Evolutionary conservation across 2,797 vertebrate species (phyloP).

Genomic region (Oophaga sylvatica): DNA sequence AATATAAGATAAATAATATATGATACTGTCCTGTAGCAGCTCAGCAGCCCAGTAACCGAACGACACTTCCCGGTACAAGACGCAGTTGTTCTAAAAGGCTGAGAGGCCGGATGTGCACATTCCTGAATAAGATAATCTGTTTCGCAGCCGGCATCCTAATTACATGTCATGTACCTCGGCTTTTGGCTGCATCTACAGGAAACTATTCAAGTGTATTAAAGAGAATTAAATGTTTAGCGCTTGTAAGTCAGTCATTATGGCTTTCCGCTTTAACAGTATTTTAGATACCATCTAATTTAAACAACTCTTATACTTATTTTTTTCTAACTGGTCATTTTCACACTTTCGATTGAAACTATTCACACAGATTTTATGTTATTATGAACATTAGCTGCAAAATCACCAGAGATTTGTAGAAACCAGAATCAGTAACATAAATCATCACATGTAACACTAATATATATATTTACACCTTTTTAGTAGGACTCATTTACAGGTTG

Average conservation of each 20-base stretch:
- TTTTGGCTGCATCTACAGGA: conserved; percentile 49
- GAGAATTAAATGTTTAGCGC: conserved; percentile 18
- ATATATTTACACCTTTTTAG: too few species aligned
- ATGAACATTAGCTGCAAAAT: background rate
- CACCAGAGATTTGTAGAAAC: background rate
- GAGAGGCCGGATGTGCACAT: conserved; percentile 12
- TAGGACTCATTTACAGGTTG: too few species aligned
- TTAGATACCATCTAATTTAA: background rate
- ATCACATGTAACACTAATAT: too few species aligned
- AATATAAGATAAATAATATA: conserved; percentile 1
- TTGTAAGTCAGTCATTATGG: background rate
- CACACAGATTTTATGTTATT: background rate
- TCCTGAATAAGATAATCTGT: conserved; percentile 43
- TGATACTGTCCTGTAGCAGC: background rate
- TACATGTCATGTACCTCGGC: conserved; percentile 36
- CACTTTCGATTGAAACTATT: background rate
- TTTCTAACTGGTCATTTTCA: background rate
- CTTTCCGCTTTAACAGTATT: conserved; percentile 18
- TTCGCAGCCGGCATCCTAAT: conserved; percentile 31
- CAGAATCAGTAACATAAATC: background rate
- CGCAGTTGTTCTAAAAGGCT: background rate
- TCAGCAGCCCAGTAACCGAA: background rate
- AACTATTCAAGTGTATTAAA: conserved; percentile 46
- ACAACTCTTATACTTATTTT: background rate
- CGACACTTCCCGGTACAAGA: background rate